Conservation (phyloP, 30 jellyfish, hydroid and myxozoan species). For the Pelagia noctiluca region DNA sequence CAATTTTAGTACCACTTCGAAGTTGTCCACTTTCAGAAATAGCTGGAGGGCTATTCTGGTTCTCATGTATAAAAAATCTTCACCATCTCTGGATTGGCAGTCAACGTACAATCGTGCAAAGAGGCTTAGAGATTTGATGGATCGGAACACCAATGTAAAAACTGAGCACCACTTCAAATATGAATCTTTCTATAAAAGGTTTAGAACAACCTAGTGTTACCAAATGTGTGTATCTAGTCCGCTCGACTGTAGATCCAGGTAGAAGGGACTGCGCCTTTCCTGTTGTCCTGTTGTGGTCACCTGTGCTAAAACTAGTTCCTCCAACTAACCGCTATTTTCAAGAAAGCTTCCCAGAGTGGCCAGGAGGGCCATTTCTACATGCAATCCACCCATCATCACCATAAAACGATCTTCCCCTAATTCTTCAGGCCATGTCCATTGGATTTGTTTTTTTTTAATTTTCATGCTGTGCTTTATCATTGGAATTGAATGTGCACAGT, state of each 20-base stretch:
- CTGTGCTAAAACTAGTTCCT: constrained; percentile 2
- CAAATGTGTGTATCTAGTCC: constrained; percentile 29
- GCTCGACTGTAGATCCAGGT: constrained; percentile 29
- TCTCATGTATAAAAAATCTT: background rate
- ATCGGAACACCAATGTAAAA: no score
- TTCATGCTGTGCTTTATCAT: constrained; percentile 23
- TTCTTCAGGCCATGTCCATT: background rate
- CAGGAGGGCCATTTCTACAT: constrained; percentile 25
- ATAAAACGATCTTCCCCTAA: constrained; percentile 25
- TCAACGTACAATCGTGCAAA: no score
- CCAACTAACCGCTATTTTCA: constrained; percentile 26
- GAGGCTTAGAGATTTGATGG: no score
- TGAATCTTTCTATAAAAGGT: no score
- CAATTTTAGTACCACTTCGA: no score
- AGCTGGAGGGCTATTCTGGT: constrained; percentile 9
- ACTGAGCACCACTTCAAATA: no score
- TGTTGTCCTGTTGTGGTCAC: constrained; percentile 51
- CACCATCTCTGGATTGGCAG: constrained; percentile 59
- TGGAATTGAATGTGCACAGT: constrained; percentile 36
- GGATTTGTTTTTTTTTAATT: constrained; percentile 28
- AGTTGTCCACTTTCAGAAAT: no score
- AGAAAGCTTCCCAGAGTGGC: constrained; percentile 8
- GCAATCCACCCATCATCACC: constrained; percentile 30
- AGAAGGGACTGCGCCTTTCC: constrained; percentile 64
- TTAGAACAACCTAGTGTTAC: no score